Conservation (phyloP, 1,140 invertebrate species). For the Liolophura sinensis region DNA sequence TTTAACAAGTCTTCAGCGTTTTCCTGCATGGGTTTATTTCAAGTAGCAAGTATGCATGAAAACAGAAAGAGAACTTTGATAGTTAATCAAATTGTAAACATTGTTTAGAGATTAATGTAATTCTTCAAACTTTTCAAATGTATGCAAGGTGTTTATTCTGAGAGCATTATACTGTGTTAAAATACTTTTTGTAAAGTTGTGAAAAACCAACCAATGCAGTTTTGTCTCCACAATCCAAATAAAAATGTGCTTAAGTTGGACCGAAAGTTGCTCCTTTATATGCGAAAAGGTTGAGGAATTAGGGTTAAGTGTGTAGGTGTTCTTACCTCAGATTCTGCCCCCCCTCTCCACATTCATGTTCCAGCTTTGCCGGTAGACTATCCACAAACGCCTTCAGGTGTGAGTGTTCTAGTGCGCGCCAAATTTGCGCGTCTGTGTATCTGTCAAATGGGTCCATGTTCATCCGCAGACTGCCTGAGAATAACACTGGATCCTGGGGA, state of each 20-base stretch:
- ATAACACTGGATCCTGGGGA: slow-evolving; percentile 70
- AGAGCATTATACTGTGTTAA: background rate
- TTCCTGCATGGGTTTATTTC: no score
- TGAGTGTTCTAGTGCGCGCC: slow-evolving; percentile 76
- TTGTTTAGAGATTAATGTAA: no score
- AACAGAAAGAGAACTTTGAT: no score
- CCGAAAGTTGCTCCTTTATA: no score
- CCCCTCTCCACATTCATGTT: slow-evolving; percentile 53
- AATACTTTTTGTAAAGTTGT: background rate
- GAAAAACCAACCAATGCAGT: no score
- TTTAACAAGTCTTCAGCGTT: no score
- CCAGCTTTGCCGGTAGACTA: slow-evolving; percentile 36
- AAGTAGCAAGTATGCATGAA: no score
- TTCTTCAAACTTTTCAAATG: no score
- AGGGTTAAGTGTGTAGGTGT: background rate
- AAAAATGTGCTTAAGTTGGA: no score
- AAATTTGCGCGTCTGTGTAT: slow-evolving; percentile 71
- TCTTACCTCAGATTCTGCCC: slow-evolving; percentile 59
- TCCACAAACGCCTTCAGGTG: slow-evolving; percentile 54
- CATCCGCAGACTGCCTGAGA: slow-evolving; percentile 78
- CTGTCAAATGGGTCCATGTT: slow-evolving; percentile 85
- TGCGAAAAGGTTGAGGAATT: background rate
- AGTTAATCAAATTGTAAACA: no score
- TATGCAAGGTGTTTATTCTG: no score
- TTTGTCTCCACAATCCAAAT: no score